These are phyloP conservation scores for Nixonia krombeini DNA, from an alignment of 1,140 invertebrate species.

Conservation along the genomic window DNA sequence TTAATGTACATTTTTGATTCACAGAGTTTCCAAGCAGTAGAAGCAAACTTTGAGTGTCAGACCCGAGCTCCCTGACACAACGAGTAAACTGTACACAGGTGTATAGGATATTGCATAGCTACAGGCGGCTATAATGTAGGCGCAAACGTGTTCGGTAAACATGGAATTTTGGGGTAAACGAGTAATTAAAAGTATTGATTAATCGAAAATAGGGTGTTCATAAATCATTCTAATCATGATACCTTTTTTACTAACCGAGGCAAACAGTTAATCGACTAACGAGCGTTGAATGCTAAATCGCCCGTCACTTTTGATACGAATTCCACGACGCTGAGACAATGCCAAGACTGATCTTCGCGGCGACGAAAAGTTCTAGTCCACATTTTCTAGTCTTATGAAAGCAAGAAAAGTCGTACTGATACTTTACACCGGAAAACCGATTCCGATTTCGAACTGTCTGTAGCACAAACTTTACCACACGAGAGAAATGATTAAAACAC, in stretches of 20 bases:
- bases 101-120: constrained; percentile 25
- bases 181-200: neutral
- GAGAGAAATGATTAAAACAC: constrained; percentile 32
- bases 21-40: neutral
- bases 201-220: neutral
- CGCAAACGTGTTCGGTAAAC: neutral
- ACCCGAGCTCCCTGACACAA: constrained; percentile 10
- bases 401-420: too few relatives aligned
- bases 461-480: constrained; percentile 18
- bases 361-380: neutral
- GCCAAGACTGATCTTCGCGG: neutral
- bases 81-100: constrained; percentile 10
- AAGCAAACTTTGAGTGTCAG: neutral
- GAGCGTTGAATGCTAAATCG: too few relatives aligned
- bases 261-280: too few relatives aligned
- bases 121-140: constrained; percentile 25
- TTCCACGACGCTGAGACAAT: neutral
- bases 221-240: too few relatives aligned
- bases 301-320: neutral
- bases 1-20: too few relatives aligned
- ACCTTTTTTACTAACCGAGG: too few relatives aligned
- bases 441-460: constrained; percentile 13
- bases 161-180: too few relatives aligned
- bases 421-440: constrained; percentile 5
- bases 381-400: neutral